Evolutionary conservation across 2,797 vertebrate species (phyloP), one percentile per base, ranked within the genome.

Genomic region (Sebastes paucispinis): DNA sequence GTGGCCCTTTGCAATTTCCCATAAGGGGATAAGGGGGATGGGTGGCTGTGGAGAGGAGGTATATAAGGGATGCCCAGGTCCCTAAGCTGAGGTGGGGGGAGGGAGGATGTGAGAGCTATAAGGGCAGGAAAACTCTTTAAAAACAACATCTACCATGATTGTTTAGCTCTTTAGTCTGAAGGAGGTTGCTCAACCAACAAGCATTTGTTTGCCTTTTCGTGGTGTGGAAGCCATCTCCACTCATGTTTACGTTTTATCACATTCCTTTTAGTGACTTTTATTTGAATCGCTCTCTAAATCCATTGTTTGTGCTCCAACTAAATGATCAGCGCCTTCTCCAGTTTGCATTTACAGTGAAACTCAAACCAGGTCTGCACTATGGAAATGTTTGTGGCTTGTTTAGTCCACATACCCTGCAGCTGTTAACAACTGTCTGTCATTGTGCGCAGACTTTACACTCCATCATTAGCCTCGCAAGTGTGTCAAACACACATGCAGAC

Each of bases 361-460:
- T 86, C 71, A 84, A 75, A 80, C 66, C 69, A 76, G 77, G 82
- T 81, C 65, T 65, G 77, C 57, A 85, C 85, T 85, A 84, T 83
- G 58, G 79, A 91, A 92, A 86, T 81, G 86, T 92, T 91, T 94
- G 86, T 87, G 73, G 80, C 78, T 90, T 89, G 86, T 93, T 91
- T 88, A 81, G 72, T 81, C 58, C 66, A n/a, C 50, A 22, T 69
- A 60, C 75, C 88, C 88, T 79, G 72, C 77, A 87, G 89, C 85
- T 77, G 81, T 88, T 92, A 89, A 92, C 93, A 94, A 91, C 93
- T 92, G 94, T 79, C 86, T 91, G 92, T 88, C 89, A 82, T 85
- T 87, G 85, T 85, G 73, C 74, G 43, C 79, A 71, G 68, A 64
- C 75, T 80, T 88, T 82, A 86, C 85, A 91, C 89, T 91, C 87